Evolutionary conservation across 23 tunicate genomes (phyloP).

Genomic region (Trididemnum miniatum): DNA sequence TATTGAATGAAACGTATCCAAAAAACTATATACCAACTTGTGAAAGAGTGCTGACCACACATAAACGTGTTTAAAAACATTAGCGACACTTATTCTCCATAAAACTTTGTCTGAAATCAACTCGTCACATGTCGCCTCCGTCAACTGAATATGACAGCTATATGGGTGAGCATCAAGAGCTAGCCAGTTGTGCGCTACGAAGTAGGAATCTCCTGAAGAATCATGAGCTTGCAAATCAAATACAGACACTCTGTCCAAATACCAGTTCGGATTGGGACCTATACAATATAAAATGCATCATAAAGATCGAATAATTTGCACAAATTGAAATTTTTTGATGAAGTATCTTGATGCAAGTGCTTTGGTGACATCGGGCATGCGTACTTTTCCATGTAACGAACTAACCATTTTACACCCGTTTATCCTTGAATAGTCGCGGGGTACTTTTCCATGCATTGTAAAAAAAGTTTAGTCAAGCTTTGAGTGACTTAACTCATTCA

Average conservation of each 20-base stretch:
- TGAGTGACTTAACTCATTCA: too few relatives aligned
- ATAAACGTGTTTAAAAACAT: slow-evolving; percentile 13
- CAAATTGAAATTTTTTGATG: background rate
- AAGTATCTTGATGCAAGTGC: too few relatives aligned
- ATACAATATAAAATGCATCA: background rate
- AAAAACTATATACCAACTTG: slow-evolving; percentile 45
- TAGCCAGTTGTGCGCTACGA: slow-evolving; percentile 66
- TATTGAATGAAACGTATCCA: too few relatives aligned
- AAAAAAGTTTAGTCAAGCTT: too few relatives aligned
- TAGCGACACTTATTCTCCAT: slow-evolving; percentile 33
- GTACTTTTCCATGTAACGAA: too few relatives aligned
- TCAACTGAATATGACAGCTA: slow-evolving; percentile 35
- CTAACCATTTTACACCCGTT: too few relatives aligned
- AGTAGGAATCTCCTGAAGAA: slow-evolving; percentile 28
- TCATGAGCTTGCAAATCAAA: slow-evolving; percentile 39
- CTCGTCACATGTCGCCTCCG: background rate
- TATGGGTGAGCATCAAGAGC: slow-evolving; percentile 70
- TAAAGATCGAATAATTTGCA: background rate
- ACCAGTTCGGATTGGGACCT: slow-evolving; percentile 72
- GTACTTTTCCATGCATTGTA: too few relatives aligned
- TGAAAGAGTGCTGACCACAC: slow-evolving; percentile 62
- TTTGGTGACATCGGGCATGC: too few relatives aligned
- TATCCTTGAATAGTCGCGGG: too few relatives aligned
- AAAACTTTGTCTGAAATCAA: slow-evolving; percentile 25
- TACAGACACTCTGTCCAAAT: slow-evolving; percentile 64